A percentile compares a stretch with the other conserved stretches of the same genome.
phyloP scores from a whole-genome alignment of 1,140 invertebrate genomes.

The Halictus rubicundus region DNA sequence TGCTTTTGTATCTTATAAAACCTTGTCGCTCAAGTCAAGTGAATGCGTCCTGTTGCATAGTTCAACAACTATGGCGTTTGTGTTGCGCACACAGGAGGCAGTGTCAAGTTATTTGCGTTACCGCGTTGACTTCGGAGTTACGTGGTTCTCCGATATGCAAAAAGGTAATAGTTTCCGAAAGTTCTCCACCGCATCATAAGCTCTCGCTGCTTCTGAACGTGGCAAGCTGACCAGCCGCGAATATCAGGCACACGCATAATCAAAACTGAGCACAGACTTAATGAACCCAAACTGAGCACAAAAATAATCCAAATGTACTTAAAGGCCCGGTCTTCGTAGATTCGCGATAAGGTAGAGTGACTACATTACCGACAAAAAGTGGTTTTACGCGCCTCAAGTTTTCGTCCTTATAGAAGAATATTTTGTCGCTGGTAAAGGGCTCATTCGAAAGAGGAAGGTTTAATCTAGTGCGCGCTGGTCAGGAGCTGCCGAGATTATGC shows the following conservation, averaged over 20 bases:
- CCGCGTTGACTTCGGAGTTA: conserved; percentile 30
- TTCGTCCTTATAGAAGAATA: no score
- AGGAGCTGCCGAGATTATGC: no score
- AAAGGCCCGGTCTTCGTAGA: no score
- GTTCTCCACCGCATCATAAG: conserved; percentile 7
- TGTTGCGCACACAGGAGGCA: not conserved
- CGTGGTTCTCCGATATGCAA: conserved; percentile 26
- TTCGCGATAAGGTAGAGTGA: no score
- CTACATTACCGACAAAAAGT: no score
- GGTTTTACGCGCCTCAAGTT: no score
- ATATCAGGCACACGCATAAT: not conserved
- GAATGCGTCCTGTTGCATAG: conserved; percentile 21
- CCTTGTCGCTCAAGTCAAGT: conserved; percentile 34
- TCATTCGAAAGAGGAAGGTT: no score
- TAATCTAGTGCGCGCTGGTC: no score
- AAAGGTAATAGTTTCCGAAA: conserved; percentile 26
- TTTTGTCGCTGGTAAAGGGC: no score
- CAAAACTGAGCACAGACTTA: no score
- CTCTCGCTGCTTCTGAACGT: not conserved
- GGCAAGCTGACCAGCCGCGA: not conserved
- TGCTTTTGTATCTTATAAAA: not conserved
- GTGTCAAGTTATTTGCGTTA: conserved; percentile 46
- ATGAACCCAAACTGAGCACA: no score
- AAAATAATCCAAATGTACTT: no score
- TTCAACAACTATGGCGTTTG: conserved; percentile 31